phyloP scores from a whole-genome alignment of 2,888 invertebrate species.

The Yponomeuta malinellus region DNA sequence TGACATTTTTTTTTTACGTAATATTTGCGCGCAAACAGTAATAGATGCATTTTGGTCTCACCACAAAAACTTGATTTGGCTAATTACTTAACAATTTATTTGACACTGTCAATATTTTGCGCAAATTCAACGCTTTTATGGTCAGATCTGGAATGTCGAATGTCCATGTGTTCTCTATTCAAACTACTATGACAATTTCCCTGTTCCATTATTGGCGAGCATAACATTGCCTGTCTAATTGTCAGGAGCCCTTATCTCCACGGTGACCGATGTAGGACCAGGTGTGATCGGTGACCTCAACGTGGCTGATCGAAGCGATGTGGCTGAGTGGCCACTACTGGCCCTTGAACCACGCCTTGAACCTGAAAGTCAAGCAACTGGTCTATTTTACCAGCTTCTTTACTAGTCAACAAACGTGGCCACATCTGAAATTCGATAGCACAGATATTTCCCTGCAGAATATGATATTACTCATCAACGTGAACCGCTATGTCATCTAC shows the following conservation, averaged over 20 bases:
- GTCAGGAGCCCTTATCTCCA: slow-evolving; percentile 84
- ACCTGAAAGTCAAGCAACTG: slow-evolving; percentile 38
- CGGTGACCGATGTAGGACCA: slow-evolving; percentile 78
- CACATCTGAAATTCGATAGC: no score
- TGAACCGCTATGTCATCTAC: no score
- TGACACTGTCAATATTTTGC: neutral
- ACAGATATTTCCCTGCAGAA: no score
- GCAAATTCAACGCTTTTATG: neutral
- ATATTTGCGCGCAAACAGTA: neutral
- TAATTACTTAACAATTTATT: neutral
- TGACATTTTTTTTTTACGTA: neutral
- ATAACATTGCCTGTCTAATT: slow-evolving; percentile 41
- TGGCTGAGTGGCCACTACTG: slow-evolving; percentile 86
- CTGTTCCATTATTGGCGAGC: neutral
- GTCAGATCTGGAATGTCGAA: neutral
- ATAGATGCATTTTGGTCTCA: neutral
- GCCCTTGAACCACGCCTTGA: slow-evolving; percentile 83
- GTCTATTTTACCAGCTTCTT: slow-evolving; percentile 2
- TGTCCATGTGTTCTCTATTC: neutral
- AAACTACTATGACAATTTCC: neutral
- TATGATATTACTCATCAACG: no score
- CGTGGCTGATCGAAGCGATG: slow-evolving; percentile 81
- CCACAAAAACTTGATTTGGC: neutral
- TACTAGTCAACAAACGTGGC: neutral
- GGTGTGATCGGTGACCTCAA: slow-evolving; percentile 58